phyloP scores from a whole-genome alignment of 1,140 invertebrate genomes.

The Limonius californicus region DNA sequence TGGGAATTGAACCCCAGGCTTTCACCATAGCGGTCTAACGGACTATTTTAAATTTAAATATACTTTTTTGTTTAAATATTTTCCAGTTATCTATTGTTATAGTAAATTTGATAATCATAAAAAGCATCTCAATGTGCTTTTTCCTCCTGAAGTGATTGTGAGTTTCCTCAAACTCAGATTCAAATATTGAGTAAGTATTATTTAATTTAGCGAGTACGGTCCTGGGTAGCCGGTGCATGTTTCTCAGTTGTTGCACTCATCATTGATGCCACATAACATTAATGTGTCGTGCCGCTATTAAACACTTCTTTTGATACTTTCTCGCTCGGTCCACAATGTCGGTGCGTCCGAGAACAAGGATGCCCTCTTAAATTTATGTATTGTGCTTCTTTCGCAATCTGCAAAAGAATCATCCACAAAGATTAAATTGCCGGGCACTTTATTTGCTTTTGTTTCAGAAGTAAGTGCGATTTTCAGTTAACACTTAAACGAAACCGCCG shows the following conservation, averaged over 20 bases:
- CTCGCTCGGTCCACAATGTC: background rate
- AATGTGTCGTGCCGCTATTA: constrained; percentile 13
- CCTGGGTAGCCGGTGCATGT: constrained; percentile 1
- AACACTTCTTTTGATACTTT: constrained; percentile 10
- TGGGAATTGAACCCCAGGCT: too few species aligned
- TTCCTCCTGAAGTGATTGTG: too few species aligned
- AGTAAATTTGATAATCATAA: too few species aligned
- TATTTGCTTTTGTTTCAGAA: background rate
- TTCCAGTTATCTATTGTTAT: too few species aligned
- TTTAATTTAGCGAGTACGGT: constrained; percentile 5
- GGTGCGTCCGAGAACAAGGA: background rate
- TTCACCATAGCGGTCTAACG: too few species aligned
- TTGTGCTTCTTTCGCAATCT: constrained; percentile 7
- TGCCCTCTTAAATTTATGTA: background rate
- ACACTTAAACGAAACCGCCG: background rate
- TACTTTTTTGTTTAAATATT: too few species aligned
- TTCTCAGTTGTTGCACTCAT: constrained; percentile 11
- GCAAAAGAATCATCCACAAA: constrained; percentile 7
- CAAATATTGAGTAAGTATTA: too few species aligned
- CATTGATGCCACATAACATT: constrained; percentile 15
- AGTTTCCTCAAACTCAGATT: too few species aligned
- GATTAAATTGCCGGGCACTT: constrained; percentile 4
- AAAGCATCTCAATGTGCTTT: too few species aligned
- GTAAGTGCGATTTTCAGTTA: constrained; percentile 1
- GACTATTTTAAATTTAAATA: too few species aligned